phyloP scores from a whole-genome alignment of 2,888 invertebrate genomes.

The Drosophila subquinaria region DNA sequence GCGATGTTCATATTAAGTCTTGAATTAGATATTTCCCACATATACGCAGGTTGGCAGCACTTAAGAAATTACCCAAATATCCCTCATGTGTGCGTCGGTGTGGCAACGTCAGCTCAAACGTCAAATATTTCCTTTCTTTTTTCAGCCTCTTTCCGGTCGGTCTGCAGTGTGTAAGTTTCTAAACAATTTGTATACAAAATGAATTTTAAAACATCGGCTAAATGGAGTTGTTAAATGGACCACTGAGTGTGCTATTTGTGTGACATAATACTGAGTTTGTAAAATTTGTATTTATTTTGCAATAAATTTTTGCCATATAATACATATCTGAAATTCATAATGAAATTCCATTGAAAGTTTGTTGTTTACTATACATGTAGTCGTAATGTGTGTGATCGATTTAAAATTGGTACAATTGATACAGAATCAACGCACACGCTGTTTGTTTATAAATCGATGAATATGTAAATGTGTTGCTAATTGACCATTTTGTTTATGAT shows the following conservation, averaged over 20 bases:
- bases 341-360: constrained; percentile 4
- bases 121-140: constrained; percentile 81
- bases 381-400: neutral
- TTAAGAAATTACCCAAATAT: constrained; percentile 1
- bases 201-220: constrained; percentile 79
- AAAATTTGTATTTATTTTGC: constrained; percentile 29
- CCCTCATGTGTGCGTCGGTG: neutral
- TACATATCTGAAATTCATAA: neutral
- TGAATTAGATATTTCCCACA: neutral
- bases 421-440: neutral
- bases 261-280: constrained; percentile 13
- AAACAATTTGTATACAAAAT: constrained; percentile 56
- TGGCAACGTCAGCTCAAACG: constrained; percentile 70
- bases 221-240: constrained; percentile 43
- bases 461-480: constrained; percentile 11
- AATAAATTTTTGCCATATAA: neutral
- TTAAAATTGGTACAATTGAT: neutral
- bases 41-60: constrained; percentile 24
- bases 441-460: neutral
- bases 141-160: constrained; percentile 85
- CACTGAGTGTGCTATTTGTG: constrained; percentile 18
- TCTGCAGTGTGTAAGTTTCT: constrained; percentile 84
- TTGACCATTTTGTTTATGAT: constrained; percentile 34
- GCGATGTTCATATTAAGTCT: neutral
- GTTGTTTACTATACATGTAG: constrained; percentile 40